Percentiles rank a stretch among this genome's conserved stretches.
These are phyloP conservation scores for Caiman crocodilus DNA, from an alignment of 2,797 vertebrate species.

Conservation along the genomic window DNA sequence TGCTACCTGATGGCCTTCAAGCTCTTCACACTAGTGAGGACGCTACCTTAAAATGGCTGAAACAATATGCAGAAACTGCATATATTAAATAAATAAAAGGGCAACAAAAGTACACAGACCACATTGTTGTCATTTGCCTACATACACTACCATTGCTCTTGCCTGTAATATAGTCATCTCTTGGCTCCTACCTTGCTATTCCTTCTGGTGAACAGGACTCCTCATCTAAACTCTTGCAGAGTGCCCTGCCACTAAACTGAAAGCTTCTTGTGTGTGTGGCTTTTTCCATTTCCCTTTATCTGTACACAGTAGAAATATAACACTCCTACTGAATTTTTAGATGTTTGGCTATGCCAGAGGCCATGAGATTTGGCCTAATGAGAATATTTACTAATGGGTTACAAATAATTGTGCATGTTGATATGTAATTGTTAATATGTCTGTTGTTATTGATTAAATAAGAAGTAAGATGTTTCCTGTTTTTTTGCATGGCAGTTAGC, in stretches of 20 bases:
- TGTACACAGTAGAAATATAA: background rate
- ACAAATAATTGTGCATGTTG: slow-evolving; percentile 52
- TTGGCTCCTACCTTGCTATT: background rate
- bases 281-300: background rate
- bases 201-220: too few species aligned
- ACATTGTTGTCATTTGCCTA: background rate
- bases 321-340: background rate
- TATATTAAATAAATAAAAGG: too few species aligned
- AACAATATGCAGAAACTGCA: too few species aligned
- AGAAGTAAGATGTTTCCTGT: slow-evolving; percentile 73
- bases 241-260: background rate
- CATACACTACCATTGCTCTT: background rate
- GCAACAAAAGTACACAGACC: background rate
- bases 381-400: slow-evolving; percentile 38
- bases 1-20: too few species aligned
- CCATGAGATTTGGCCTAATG: background rate
- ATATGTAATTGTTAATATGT: slow-evolving; percentile 32
- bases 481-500: slow-evolving; percentile 68
- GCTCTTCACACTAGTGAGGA: too few species aligned
- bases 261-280: background rate
- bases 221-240: too few species aligned
- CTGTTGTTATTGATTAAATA: slow-evolving; percentile 79
- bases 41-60: too few species aligned
- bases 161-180: background rate
- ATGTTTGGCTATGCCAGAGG: background rate